Evolutionary conservation across 1,140 invertebrate species (phyloP).

Genomic region (Octopus bimaculoides): DNA sequence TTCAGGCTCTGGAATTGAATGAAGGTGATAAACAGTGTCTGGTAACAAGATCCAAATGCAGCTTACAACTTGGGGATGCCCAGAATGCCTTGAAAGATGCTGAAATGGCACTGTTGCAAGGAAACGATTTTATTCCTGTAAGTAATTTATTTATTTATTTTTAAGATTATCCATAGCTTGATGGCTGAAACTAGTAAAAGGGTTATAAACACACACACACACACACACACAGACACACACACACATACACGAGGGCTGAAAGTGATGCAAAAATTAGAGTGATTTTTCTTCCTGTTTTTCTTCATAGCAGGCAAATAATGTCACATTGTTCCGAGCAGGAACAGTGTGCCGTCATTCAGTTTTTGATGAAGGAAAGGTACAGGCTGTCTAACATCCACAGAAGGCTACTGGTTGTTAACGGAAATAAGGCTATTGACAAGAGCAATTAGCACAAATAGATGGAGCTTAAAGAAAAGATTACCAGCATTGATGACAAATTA

Average conservation of each 20-base stretch:
- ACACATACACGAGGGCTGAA: not conserved
- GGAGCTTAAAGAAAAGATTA: too few species aligned
- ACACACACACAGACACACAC: not conserved
- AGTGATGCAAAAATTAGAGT: not conserved
- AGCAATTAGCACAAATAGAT: too few species aligned
- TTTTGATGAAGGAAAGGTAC: too few species aligned
- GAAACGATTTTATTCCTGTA: constrained; percentile 73
- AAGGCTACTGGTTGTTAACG: too few species aligned
- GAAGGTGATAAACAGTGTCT: constrained; percentile 80
- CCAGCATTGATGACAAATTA: too few species aligned
- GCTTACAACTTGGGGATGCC: constrained; percentile 82
- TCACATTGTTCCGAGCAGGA: too few species aligned
- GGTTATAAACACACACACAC: too few species aligned
- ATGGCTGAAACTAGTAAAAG: not conserved
- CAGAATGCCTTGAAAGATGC: constrained; percentile 80
- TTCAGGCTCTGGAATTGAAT: constrained; percentile 71
- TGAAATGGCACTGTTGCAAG: constrained; percentile 73
- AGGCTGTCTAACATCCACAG: too few species aligned
- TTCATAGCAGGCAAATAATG: too few species aligned
- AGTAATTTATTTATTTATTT: constrained; percentile 10
- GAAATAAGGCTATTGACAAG: too few species aligned
- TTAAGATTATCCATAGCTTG: not conserved
- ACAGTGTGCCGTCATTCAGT: too few species aligned
- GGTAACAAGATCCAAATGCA: constrained; percentile 84
- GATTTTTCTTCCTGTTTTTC: too few species aligned